Conservation (phyloP, 2,888 invertebrate genomes). For the Luffia ferchaultella region DNA sequence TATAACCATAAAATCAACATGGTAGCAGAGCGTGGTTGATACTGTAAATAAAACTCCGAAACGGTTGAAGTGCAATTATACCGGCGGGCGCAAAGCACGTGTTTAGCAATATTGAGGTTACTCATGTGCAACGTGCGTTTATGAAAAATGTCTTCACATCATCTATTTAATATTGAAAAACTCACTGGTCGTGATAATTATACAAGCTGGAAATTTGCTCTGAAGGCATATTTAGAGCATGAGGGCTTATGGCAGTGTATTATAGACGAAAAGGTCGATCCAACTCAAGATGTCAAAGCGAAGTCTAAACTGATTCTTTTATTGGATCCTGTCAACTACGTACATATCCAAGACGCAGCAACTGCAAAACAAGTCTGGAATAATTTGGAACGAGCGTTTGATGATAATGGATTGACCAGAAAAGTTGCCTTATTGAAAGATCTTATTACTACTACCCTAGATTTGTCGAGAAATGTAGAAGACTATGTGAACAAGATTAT, state of each 20-base stretch:
- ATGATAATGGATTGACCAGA: not conserved
- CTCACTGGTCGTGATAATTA: constrained; percentile 16
- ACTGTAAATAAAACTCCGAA: too few species aligned
- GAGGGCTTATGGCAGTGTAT: constrained; percentile 17
- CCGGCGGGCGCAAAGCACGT: too few species aligned
- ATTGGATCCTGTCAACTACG: not conserved
- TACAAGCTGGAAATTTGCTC: constrained; percentile 15
- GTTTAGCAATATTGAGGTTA: too few species aligned
- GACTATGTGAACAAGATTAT: constrained; percentile 2
- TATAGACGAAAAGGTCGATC: not conserved
- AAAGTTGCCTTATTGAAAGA: constrained; percentile 2
- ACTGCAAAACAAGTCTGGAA: constrained; percentile 2
- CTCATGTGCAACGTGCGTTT: too few species aligned
- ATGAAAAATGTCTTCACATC: too few species aligned
- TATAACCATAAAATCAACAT: too few species aligned
- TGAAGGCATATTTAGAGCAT: constrained; percentile 14
- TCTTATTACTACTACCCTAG: constrained; percentile 2
- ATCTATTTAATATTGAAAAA: constrained; percentile 11
- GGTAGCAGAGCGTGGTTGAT: too few species aligned
- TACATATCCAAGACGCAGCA: not conserved
- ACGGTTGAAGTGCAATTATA: too few species aligned
- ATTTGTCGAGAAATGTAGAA: not conserved
- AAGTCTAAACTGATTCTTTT: constrained; percentile 11
- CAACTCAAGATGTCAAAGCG: constrained; percentile 10
- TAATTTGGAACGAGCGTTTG: constrained; percentile 1